These are phyloP conservation scores for Heliocidaris tuberculata DNA, from an alignment of 35 echinoderm and acorn worm genomes.

Conservation along the genomic window DNA sequence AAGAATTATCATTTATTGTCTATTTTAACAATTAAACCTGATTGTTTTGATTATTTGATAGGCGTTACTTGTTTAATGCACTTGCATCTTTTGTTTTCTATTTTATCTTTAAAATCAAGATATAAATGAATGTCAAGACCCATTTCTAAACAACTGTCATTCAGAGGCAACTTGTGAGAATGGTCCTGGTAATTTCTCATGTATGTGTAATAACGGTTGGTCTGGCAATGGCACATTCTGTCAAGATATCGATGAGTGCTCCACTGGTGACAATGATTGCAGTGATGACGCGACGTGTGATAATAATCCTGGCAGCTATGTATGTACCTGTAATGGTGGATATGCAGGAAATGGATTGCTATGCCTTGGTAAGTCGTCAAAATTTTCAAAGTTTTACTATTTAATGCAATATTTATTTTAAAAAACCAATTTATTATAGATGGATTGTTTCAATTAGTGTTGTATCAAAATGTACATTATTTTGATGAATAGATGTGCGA, in stretches of 20 bases:
- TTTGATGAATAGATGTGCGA: no score
- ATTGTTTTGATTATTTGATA: no score
- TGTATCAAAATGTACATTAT: no score
- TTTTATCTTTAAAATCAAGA: not conserved
- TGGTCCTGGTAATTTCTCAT: not conserved
- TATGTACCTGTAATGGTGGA: not conserved
- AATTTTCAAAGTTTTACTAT: not conserved
- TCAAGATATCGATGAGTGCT: not conserved
- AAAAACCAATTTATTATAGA: no score
- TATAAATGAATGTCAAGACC: not conserved
- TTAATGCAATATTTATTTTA: no score
- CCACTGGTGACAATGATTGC: not conserved
- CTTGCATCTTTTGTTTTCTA: not conserved
- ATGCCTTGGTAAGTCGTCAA: not conserved
- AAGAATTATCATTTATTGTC: no score
- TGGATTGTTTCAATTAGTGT: no score
- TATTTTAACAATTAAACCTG: no score
- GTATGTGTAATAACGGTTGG: slow-evolving; percentile 20
- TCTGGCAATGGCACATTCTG: not conserved
- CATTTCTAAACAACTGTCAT: not conserved
- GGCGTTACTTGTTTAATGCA: no score
- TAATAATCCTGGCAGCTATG: not conserved
- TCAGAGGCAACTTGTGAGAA: not conserved
- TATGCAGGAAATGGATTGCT: not conserved
- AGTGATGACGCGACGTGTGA: no score